Base-by-base conservation (phyloP, 2,888 invertebrate species). In the Saturnia pavonia region DNA sequence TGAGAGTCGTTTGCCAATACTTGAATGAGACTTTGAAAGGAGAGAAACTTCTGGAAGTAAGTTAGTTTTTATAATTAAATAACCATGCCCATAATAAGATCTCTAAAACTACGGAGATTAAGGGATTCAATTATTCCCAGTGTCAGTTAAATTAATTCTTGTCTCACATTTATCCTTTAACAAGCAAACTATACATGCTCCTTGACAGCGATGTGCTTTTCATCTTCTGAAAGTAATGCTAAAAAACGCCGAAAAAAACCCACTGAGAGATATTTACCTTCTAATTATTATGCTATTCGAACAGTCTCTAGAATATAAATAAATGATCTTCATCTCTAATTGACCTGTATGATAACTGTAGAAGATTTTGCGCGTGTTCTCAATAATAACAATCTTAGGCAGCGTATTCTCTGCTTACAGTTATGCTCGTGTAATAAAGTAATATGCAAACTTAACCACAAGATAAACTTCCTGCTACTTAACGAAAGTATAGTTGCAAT, bases 1-100 rank as follows among this genome's bases (percentile, higher is more conserved):
- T 99, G 45, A 91, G 94, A 65, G 92, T 92, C 48, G 94, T 95
- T 75, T 96, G 96, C 81, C 91, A 92, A 72, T 94, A 94, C 77
- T 82, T 96, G 0, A 90, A 86, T 1, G 86, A 94, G 67, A 85
- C 85, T 0, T 76, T 94, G 67, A 86, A 87, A 51, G 95, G 94
- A 7, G 89, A 94, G 72, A 82, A 90, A 1, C 88, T 97, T 48
- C 78, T 97, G 43, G 86, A 91, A 85, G 94, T 92, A 76, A 73
- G 42, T 48, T 60, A 27, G 6, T 19, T 48, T 48, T 48, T 48
- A 48, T n/a, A 48, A 7, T 48, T 1, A 1, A 48, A 1, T 48
- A 19, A 6, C 45, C 16, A n/a, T 48, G 6, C 0, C 45, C 48
- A 48, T 16, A 6, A 19, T 4, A 48, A 19, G 7, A 19, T 48